These are phyloP conservation scores for Drosophila malerkotliana DNA, from an alignment of 1,140 invertebrate genomes.

Conservation along the genomic window DNA sequence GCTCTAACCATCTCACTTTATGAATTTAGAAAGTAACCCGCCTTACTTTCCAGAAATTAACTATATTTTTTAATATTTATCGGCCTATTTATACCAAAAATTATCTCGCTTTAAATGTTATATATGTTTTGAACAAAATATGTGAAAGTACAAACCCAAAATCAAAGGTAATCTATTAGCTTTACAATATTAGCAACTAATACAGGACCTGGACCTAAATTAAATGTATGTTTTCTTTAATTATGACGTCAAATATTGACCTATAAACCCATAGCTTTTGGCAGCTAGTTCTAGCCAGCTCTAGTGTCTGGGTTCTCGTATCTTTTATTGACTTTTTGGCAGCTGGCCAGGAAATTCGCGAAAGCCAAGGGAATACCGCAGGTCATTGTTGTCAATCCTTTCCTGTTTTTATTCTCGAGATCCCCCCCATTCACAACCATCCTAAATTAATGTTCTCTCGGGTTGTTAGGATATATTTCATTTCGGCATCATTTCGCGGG, in stretches of 20 bases:
- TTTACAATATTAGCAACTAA: not conserved
- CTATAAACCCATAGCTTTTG: slow-evolving; percentile 23
- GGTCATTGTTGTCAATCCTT: slow-evolving; percentile 73
- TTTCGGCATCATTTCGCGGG: not conserved
- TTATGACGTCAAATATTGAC: slow-evolving; percentile 3
- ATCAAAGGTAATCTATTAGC: not conserved
- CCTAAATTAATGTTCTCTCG: slow-evolving; percentile 38
- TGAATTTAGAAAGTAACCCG: not conserved
- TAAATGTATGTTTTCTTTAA: not conserved
- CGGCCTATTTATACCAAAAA: not conserved
- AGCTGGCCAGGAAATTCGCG: slow-evolving; percentile 54
- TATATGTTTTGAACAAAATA: not conserved
- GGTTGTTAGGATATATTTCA: not conserved
- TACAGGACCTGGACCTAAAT: not conserved
- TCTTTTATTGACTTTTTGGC: slow-evolving; percentile 47
- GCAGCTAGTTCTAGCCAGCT: slow-evolving; percentile 41
- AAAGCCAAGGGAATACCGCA: slow-evolving; percentile 51
- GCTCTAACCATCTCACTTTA: not conserved
- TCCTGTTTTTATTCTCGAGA: slow-evolving; percentile 9
- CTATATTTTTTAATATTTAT: not conserved
- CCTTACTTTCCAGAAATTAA: not conserved
- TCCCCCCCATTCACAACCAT: slow-evolving; percentile 38
- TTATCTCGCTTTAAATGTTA: slow-evolving; percentile 1
- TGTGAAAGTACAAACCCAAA: slow-evolving; percentile 2
- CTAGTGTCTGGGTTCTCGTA: slow-evolving; percentile 42